These are phyloP conservation scores for Eristalinus aeneus DNA, from an alignment of 2,888 invertebrate genomes.

Conservation along the genomic window DNA sequence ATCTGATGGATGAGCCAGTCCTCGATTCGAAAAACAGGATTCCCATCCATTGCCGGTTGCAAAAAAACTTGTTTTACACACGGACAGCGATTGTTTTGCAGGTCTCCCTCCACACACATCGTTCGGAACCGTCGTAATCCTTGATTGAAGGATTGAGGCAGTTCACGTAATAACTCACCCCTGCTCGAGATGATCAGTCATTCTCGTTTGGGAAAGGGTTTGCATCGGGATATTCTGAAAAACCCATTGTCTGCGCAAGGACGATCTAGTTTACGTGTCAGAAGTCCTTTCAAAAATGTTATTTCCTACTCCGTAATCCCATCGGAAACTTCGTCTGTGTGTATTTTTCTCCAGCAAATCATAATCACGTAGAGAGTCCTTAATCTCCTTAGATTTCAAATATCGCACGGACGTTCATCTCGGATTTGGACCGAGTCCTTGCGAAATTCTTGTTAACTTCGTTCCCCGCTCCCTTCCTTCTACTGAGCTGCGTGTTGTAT, in stretches of 20 bases:
- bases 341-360: slow-evolving; percentile 25
- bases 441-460: slow-evolving; percentile 69
- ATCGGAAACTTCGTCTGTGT: slow-evolving; percentile 15
- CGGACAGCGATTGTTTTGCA: slow-evolving; percentile 41
- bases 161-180: slow-evolving; percentile 62
- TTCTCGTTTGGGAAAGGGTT: slow-evolving; percentile 45
- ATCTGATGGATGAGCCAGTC: slow-evolving; percentile 43
- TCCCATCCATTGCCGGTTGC: slow-evolving; percentile 33
- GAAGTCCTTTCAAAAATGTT: slow-evolving; percentile 50
- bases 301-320: slow-evolving; percentile 66
- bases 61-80: slow-evolving; percentile 52
- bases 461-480: slow-evolving; percentile 11
- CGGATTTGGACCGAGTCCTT: slow-evolving; percentile 21
- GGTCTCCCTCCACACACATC: slow-evolving; percentile 11
- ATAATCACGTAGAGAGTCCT: slow-evolving; percentile 59
- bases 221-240: slow-evolving; percentile 18
- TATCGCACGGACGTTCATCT: slow-evolving; percentile 55
- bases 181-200: slow-evolving; percentile 57
- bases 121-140: slow-evolving; percentile 39
- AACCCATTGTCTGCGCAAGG: slow-evolving; percentile 17
- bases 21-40: slow-evolving; percentile 56
- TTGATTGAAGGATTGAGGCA: slow-evolving; percentile 59
- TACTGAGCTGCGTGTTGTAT: slow-evolving; percentile 51
- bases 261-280: slow-evolving; percentile 51
- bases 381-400: slow-evolving; percentile 65